Conservation (phyloP, 2,113 vertebrate genomes). For the Drymodes brunneopygia region DNA sequence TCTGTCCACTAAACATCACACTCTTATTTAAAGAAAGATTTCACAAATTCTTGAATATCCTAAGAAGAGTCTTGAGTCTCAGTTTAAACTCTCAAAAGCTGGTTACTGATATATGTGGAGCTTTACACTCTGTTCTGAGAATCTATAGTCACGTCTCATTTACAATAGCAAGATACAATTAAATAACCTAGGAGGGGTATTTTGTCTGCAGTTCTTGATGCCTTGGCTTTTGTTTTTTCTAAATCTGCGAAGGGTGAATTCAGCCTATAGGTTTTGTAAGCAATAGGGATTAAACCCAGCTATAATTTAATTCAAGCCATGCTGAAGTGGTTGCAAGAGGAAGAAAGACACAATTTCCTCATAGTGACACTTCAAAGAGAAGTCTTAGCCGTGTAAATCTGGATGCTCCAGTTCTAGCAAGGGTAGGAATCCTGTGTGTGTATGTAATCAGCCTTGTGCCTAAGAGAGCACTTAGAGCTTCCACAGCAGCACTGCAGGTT, state of each 20-base stretch:
- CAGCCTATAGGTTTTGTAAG: not conserved
- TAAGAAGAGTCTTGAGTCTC: not conserved
- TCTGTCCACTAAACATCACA: not conserved
- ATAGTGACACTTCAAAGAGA: constrained; percentile 20
- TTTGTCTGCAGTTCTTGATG: not conserved
- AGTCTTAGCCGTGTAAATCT: not conserved
- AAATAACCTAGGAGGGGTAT: not conserved
- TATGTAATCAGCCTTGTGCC: not conserved
- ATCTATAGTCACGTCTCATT: not conserved
- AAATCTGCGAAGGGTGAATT: not conserved
- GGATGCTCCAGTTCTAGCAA: constrained; percentile 11
- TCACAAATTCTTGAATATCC: not conserved
- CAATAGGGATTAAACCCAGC: not conserved
- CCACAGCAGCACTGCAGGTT: not conserved
- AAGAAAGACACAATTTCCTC: not conserved
- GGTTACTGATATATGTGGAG: not conserved
- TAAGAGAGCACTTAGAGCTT: not conserved
- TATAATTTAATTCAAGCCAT: not conserved
- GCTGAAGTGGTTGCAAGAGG: not conserved
- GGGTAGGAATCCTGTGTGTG: not conserved
- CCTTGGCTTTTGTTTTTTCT: not conserved
- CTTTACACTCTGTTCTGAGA: not conserved
- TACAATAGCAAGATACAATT: not conserved
- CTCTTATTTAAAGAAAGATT: not conserved
- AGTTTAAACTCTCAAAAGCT: not conserved